Conservation (phyloP, 2,888 invertebrate genomes). For the Anoplius nigerrimus region DNA sequence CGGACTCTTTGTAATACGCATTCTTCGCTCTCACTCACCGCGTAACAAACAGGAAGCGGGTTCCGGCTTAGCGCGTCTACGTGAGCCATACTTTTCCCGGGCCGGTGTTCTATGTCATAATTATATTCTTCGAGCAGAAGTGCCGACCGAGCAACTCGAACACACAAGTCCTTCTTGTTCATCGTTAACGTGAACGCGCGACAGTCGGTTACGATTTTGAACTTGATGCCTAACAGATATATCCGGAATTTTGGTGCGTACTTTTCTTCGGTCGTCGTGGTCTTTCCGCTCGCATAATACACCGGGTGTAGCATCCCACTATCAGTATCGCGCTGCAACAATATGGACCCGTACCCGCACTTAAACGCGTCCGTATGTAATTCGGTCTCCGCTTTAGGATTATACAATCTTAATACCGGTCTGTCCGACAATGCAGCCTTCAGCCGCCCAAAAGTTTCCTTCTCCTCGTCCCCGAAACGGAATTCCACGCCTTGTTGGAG, state of each 20-base stretch:
- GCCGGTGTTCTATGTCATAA: slow-evolving; percentile 15
- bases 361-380: slow-evolving; percentile 41
- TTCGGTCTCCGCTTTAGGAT: slow-evolving; percentile 32
- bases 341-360: background rate
- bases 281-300: slow-evolving; percentile 23
- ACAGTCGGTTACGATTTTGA: slow-evolving; percentile 52
- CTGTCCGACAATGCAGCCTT: background rate
- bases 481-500: slow-evolving; percentile 2
- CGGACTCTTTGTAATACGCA: too few species aligned
- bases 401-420: slow-evolving; percentile 19
- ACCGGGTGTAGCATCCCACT: too few species aligned
- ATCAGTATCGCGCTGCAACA: background rate
- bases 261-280: background rate
- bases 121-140: slow-evolving; percentile 24
- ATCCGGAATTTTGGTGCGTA: slow-evolving; percentile 7
- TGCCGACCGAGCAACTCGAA: slow-evolving; percentile 11
- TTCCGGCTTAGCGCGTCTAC: background rate
- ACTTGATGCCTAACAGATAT: slow-evolving; percentile 9
- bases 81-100: background rate
- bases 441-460: background rate
- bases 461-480: background rate
- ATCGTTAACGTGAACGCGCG: slow-evolving; percentile 40
- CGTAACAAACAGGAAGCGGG: background rate
- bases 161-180: slow-evolving; percentile 21
- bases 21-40: too few species aligned